Evolutionary conservation across 2,797 vertebrate genomes (phyloP).

Genomic region (Notolepis coatsorum): DNA sequence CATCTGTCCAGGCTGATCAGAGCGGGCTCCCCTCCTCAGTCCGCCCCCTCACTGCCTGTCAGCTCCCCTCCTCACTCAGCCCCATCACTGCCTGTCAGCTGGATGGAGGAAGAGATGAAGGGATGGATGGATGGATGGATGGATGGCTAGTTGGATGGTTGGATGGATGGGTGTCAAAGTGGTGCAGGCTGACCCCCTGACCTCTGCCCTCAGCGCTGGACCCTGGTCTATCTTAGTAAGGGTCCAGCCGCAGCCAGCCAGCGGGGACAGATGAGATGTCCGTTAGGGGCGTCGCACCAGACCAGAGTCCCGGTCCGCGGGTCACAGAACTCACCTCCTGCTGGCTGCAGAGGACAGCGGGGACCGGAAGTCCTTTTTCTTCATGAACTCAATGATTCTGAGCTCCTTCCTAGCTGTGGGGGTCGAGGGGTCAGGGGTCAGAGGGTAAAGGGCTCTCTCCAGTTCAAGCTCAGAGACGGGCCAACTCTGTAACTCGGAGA

Average conservation of each 20-base stretch:
- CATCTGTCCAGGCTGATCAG: constrained; percentile 80
- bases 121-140: not conserved
- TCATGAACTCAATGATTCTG: constrained; percentile 94
- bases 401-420: constrained; percentile 85
- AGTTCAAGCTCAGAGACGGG: constrained; percentile 84
- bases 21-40: constrained; percentile 82
- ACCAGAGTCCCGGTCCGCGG: constrained; percentile 47
- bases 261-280: constrained; percentile 63
- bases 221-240: constrained; percentile 60
- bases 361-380: constrained; percentile 90
- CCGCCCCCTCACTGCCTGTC: constrained; percentile 74
- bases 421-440: constrained; percentile 80
- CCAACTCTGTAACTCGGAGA: constrained; percentile 87
- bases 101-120: constrained; percentile 3
- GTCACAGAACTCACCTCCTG: constrained; percentile 91
- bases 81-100: constrained; percentile 75
- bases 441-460: constrained; percentile 75
- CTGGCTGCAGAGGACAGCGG: constrained; percentile 82
- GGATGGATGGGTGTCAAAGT: constrained; percentile 22
- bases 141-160: constrained; percentile 8
- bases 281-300: constrained; percentile 49
- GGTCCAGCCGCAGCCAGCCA: constrained; percentile 39
- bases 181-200: constrained; percentile 72
- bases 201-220: constrained; percentile 72
- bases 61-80: constrained; percentile 80